A percentile compares a stretch with the other conserved stretches of the same genome.
phyloP scores from a whole-genome alignment of 2,797 vertebrate species.

The Balearica regulorum region DNA sequence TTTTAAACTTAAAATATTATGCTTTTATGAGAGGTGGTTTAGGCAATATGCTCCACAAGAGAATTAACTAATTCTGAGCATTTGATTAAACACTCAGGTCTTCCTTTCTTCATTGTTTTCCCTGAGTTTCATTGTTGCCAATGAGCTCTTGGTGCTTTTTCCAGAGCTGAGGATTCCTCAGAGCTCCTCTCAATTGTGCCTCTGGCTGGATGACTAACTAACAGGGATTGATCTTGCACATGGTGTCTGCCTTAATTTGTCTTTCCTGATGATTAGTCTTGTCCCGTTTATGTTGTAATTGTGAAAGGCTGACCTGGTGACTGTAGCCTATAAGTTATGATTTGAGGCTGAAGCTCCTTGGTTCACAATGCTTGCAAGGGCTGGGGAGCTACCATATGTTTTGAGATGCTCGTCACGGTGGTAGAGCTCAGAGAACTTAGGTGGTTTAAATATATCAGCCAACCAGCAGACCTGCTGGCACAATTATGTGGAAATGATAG shows the following conservation, averaged over 20 bases:
- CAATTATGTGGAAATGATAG: not conserved
- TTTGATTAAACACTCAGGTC: not conserved
- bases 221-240: not conserved
- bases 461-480: not conserved
- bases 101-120: not conserved
- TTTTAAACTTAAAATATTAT: not conserved
- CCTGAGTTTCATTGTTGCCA: not conserved
- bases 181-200: not conserved
- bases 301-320: not conserved
- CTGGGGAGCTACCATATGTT: not conserved
- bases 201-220: not conserved
- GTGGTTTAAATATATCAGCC: not conserved
- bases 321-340: not conserved
- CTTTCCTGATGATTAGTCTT: constrained; percentile 28
- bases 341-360: not conserved
- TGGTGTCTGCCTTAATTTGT: not conserved
- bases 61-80: not conserved
- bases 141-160: not conserved
- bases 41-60: not conserved
- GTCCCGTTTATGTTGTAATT: not conserved
- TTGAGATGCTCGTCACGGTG: not conserved
- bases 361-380: not conserved
- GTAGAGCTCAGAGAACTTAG: not conserved
- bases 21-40: not conserved
- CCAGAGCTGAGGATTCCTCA: not conserved